Evolutionary conservation across 2,888 invertebrate species (phyloP).

Genomic region (Latrodectus hesperus): DNA sequence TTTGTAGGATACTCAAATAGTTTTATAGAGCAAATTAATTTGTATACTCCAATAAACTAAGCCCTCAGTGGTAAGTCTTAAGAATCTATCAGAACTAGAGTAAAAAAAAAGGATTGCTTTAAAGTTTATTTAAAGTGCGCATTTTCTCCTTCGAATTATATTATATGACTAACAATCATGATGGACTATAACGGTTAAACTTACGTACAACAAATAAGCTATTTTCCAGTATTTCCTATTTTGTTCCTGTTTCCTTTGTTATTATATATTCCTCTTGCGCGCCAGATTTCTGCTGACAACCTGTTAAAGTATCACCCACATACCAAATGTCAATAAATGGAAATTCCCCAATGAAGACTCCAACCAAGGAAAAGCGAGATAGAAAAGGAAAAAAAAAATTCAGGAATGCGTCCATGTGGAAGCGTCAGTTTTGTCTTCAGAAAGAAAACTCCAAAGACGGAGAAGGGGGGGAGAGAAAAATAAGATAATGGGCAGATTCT

Average conservation of each 20-base stretch:
- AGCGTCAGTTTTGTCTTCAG: conserved; percentile 65
- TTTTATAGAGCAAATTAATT: too few species aligned
- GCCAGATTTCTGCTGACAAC: neutral
- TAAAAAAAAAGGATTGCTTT: too few species aligned
- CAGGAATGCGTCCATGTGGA: conserved; percentile 51
- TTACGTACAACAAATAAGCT: too few species aligned
- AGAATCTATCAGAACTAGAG: too few species aligned
- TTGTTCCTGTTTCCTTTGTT: neutral
- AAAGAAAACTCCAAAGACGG: conserved; percentile 36
- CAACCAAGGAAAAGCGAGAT: neutral
- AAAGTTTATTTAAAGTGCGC: too few species aligned
- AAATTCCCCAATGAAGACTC: conserved; percentile 40
- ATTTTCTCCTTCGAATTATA: too few species aligned
- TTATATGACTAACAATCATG: too few species aligned
- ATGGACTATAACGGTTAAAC: too few species aligned
- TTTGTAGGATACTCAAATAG: too few species aligned
- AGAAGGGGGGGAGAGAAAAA: conserved; percentile 16
- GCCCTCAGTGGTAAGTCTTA: too few species aligned
- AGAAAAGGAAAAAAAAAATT: neutral
- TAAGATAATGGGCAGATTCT: conserved; percentile 53
- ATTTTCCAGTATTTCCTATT: too few species aligned
- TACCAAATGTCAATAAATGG: conserved; percentile 56
- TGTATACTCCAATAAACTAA: too few species aligned
- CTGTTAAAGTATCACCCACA: neutral
- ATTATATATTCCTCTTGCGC: neutral